Conservation (phyloP, 2,113 vertebrate genomes). For the Myocastor coypus region DNA sequence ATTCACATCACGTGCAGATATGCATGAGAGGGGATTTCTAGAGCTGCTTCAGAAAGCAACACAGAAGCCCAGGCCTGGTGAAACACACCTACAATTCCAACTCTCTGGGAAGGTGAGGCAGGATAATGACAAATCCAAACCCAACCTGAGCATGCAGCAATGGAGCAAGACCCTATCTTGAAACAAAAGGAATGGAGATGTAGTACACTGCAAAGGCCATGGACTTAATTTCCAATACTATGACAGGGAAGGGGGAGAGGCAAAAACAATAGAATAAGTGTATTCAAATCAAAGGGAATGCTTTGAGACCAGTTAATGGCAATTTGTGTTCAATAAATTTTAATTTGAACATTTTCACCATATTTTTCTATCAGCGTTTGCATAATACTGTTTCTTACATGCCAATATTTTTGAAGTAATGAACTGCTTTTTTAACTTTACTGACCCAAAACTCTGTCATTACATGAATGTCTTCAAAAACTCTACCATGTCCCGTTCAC, state of each 20-base stretch:
- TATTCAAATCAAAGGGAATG: not conserved
- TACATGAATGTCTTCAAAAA: conserved; percentile 20
- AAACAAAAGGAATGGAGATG: not conserved
- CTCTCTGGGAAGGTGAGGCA: not conserved
- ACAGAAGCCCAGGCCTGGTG: not conserved
- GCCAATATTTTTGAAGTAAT: not conserved
- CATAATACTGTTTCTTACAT: not conserved
- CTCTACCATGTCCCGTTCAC: not conserved
- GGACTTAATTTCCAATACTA: not conserved
- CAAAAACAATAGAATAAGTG: not conserved
- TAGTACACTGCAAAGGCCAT: not conserved
- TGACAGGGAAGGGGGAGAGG: not conserved
- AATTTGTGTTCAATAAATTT: not conserved
- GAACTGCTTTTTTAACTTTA: not conserved
- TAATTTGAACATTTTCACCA: not conserved
- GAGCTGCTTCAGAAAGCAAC: not conserved
- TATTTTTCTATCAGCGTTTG: not conserved
- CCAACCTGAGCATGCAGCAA: not conserved
- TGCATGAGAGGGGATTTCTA: not conserved
- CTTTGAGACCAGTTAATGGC: no score
- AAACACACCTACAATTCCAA: not conserved
- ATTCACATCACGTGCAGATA: not conserved
- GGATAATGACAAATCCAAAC: not conserved
- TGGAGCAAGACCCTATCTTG: not conserved
- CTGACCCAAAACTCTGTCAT: not conserved